Base-by-base conservation (phyloP, 2,113 vertebrate genomes). In the Carassius auratus region DNA sequence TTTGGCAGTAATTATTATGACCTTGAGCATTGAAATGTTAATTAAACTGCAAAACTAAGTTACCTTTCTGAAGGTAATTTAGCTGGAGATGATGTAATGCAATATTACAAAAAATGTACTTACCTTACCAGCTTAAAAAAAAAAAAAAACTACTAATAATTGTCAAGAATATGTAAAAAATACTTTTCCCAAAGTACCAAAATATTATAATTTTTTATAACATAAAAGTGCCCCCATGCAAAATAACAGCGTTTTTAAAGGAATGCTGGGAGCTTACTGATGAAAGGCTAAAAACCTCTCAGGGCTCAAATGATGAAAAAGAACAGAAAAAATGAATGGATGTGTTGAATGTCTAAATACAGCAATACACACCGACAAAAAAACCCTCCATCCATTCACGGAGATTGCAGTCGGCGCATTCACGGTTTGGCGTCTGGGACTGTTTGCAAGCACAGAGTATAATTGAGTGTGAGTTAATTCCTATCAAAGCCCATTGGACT, bases 401-500 rank as follows among this genome's bases (percentile, higher is more conserved):
- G 83, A 92, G 92, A 93, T 93, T 89, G 89, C 83, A 88, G 85
- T 85, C 89, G 88, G 4, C 89, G 88, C 89, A 61, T 89, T 92
- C 86, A 88, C 90, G 92, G 89, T 87, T 87, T 89, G 78, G 84
- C 87, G 89, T 86, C 76, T 88, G 87, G 86, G 85, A 84, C 89
- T 86, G 90, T 92, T 91, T 91, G 85, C 88, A 88, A 90, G 89
- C 64, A 57, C 86, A 89, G 92, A 87, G 90, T 89, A 92, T 93
- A 93, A 93, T 92, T 91, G 92, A 92, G 89, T 92, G 90, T 57
- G 91, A 93, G 90, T 92, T 94, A 91, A 92, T 93, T 94, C 92
- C 93, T 93, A 94, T 94, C 93, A 93, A 93, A 93, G 92, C 91
- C 92, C 91, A 91, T 93, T 93, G 92, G 90, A 94, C 92, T 93